Conservation (phyloP, 2,888 invertebrate genomes). For the Cheilosia impressa region DNA sequence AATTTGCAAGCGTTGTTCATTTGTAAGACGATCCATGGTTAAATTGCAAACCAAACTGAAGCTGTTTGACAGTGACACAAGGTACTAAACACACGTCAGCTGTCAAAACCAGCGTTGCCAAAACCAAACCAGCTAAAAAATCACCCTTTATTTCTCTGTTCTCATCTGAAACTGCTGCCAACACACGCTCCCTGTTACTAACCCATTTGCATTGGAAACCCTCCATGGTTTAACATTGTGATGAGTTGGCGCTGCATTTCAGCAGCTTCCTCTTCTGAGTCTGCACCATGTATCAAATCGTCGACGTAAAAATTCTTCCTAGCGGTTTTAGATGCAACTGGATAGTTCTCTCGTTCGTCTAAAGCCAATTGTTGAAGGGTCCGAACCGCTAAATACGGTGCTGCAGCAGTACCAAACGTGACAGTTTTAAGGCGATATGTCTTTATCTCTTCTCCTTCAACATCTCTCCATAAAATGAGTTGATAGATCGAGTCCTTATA, state of each 20-base stretch:
- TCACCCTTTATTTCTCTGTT: background rate
- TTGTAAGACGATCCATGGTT: too few relatives aligned
- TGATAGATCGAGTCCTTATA: background rate
- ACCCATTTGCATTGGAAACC: conserved; percentile 12
- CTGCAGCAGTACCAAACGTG: background rate
- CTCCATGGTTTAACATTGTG: background rate
- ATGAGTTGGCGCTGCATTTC: conserved; percentile 1
- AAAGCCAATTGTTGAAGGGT: background rate
- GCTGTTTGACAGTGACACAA: too few relatives aligned
- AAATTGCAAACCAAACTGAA: too few relatives aligned
- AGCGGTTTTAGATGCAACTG: background rate
- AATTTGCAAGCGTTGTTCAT: too few relatives aligned
- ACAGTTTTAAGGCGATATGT: background rate
- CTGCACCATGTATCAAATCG: background rate
- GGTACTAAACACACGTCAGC: too few relatives aligned
- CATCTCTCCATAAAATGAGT: conserved; percentile 1
- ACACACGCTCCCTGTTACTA: background rate
- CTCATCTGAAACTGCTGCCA: background rate
- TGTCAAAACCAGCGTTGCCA: too few relatives aligned
- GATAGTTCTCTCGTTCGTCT: conserved; percentile 5
- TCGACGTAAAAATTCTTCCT: conserved; percentile 12
- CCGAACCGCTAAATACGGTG: conserved; percentile 2
- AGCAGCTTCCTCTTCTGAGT: conserved; percentile 5
- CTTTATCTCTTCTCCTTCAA: background rate
- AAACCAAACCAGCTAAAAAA: too few relatives aligned